These are phyloP conservation scores for Ranitomeya imitator DNA, from an alignment of 2,113 vertebrate species.

Conservation along the genomic window DNA sequence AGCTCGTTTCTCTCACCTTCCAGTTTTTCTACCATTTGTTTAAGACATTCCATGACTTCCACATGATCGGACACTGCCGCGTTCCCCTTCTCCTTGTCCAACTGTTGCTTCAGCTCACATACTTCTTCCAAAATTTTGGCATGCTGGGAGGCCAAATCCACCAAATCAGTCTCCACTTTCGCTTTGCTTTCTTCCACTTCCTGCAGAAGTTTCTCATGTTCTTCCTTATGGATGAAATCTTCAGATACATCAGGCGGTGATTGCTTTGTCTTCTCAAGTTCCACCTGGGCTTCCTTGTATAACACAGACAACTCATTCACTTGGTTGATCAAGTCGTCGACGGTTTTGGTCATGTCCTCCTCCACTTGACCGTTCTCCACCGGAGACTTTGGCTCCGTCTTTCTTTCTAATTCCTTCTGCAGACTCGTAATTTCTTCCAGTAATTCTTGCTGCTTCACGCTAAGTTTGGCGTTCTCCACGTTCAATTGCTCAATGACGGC, in stretches of 20 bases:
- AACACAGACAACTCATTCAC: slow-evolving; percentile 85
- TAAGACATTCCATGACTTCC: slow-evolving; percentile 82
- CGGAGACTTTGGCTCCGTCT: slow-evolving; percentile 74
- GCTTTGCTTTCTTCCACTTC: slow-evolving; percentile 70
- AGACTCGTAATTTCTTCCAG: slow-evolving; percentile 88
- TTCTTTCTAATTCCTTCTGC: slow-evolving; percentile 81
- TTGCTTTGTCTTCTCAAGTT: slow-evolving; percentile 80
- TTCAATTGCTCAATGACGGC: slow-evolving; percentile 77
- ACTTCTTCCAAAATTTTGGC: slow-evolving; percentile 76
- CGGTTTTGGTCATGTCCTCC: slow-evolving; percentile 74
- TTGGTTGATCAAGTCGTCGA: slow-evolving; percentile 85
- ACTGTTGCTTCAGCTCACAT: slow-evolving; percentile 75
- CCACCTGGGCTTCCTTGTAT: slow-evolving; percentile 88
- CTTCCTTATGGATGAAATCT: slow-evolving; percentile 71
- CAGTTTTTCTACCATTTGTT: slow-evolving; percentile 79
- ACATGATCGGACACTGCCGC: slow-evolving; percentile 83
- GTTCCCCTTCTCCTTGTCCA: slow-evolving; percentile 81
- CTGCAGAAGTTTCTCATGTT: slow-evolving; percentile 76
- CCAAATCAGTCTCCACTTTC: slow-evolving; percentile 77
- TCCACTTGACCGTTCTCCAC: slow-evolving; percentile 84
- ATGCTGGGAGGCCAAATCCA: slow-evolving; percentile 77
- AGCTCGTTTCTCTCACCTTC: slow-evolving; percentile 77
- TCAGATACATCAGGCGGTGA: slow-evolving; percentile 66
- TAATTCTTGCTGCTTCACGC: slow-evolving; percentile 84
- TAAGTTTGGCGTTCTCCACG: slow-evolving; percentile 78